Evolutionary conservation across 2,888 invertebrate genomes (phyloP).

Genomic region (Habrosyne pyritoides): DNA sequence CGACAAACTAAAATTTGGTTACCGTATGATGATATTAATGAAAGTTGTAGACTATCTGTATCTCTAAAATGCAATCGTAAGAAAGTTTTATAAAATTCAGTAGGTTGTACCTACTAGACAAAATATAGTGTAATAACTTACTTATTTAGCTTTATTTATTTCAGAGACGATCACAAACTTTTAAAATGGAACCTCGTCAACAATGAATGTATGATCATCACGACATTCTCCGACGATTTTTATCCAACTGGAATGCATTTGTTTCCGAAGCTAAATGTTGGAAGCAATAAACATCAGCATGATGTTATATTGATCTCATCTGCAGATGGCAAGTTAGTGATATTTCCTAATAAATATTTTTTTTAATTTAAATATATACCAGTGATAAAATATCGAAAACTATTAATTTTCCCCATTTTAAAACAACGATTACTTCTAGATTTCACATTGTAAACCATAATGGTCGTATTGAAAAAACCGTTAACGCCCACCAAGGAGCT

Average conservation of each 20-base stretch:
- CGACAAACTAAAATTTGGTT: too few species aligned
- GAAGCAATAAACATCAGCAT: slow-evolving; percentile 84
- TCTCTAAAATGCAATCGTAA: not conserved
- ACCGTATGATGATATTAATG: too few species aligned
- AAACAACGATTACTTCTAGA: slow-evolving; percentile 58
- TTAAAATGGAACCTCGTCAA: slow-evolving; percentile 94
- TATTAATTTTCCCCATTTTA: too few species aligned
- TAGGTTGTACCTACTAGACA: too few species aligned
- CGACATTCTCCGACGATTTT: slow-evolving; percentile 92
- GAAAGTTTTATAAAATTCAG: too few species aligned
- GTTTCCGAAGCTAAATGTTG: slow-evolving; percentile 87
- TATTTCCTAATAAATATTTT: not conserved
- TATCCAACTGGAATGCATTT: slow-evolving; percentile 96
- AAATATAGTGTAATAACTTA: too few species aligned
- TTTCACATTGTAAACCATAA: slow-evolving; percentile 94
- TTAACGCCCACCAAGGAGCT: slow-evolving; percentile 96
- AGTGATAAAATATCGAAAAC: too few species aligned
- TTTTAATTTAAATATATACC: too few species aligned
- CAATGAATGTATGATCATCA: slow-evolving; percentile 89
- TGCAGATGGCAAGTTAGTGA: slow-evolving; percentile 89
- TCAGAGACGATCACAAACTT: slow-evolving; percentile 95
- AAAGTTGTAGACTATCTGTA: too few species aligned
- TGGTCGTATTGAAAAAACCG: slow-evolving; percentile 95
- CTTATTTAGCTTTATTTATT: slow-evolving; percentile 23
- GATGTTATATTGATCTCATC: slow-evolving; percentile 94